Evolutionary conservation across 2,113 vertebrate genomes (phyloP), one percentile per base, ranked within the genome.

Genomic region (Microcebus ravelobensis): DNA sequence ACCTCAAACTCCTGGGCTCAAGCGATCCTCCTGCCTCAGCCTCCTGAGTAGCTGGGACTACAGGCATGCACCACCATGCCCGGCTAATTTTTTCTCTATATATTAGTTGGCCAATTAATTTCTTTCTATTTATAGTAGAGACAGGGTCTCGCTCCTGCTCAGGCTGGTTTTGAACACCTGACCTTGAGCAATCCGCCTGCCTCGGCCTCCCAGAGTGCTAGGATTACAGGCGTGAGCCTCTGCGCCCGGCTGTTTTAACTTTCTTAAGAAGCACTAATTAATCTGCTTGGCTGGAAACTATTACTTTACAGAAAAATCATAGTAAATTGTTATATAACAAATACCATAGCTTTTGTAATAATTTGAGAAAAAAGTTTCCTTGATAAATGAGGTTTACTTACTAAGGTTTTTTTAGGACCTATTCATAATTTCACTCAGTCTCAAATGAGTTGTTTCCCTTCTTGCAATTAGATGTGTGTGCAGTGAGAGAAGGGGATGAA

Each of bases 401-500:
- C 25, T 48, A 90, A 4, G 0, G 13, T 2, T 73, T 61, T 36
- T 50, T 29, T 90, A 84, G 55, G 48, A 31, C 70, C 42, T 79
- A 55, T 82, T 91, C 27, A 39, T 61, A 91, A 94, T 91, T 94
- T 81, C 67, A 76, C 70, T 94, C 55, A 36, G 36, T 87, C 83
- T 95, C 91, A 91, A 92, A 80, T 73, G 82, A 82, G 81, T 77
- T 74, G 63, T 94, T 96, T 97, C 57, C 74, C 34, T 92, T 52
- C 80, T 81, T 67, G 95, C 50, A 95, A 29, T 90, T 36, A 23
- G 0, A 2, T 34, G 50, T 67, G 20, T 61, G 34, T 96, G 68
- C 89, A 29, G 52, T 6, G 42, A 85, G 68, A 1, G 1, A 48
- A 81, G 87, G 71, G 14, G 73, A 42, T 50, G 70, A 84, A 8